Base-by-base conservation (phyloP, 2,888 invertebrate genomes). In the Onchidella celtica region DNA sequence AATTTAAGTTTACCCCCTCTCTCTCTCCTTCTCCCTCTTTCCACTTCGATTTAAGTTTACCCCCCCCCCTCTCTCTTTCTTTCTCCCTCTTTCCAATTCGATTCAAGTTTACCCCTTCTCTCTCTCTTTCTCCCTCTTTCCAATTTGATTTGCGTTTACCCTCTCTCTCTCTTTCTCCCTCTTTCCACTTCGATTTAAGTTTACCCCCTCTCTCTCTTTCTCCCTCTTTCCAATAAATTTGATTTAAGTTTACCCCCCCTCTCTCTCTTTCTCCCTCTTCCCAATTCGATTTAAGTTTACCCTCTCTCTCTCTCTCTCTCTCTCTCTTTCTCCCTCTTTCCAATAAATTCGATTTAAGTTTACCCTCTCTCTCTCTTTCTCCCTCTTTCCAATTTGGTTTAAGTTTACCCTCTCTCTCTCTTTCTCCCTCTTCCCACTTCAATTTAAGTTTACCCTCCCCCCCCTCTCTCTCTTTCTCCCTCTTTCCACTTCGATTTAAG, bases 101-200 rank as follows among this genome's bases (percentile, higher is more conserved):
- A 17, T n/a, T 61, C 61, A 9, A 6, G 6, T n/a, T 17, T 17
- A 17, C 61, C 6, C 61, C 27, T n/a, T 69, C 38, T 38, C 38
- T 69, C 69, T 21, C 69, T 36, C 69, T 21, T 38, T 36, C 38
- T 69, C 69, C 29, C 69, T 69, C 69, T 69, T 38, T 69, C 24
- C n/a, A 17, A 6, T 61, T n/a, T n/a, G 11, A 17, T 9, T 9
- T 61, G 9, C 47, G 9, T 47, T 47, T 47, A 27, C 55, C 24
- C n/a, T 72, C 72, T 72, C 72, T 72, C 72, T 72, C 72, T 72
- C 72, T 72, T 27, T 72, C 55, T 55, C 55, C 55, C 72, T 72
- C 55, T 72, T 55, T 72, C 72, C 55, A 40, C 55, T 55, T 72
- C 72, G 40, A 40, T 55, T 24, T n/a, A n/a, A n/a, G n/a, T n/a